Base-by-base conservation (phyloP, 35 echinoderm and acorn worm genomes). In the Anneissia japonica region DNA sequence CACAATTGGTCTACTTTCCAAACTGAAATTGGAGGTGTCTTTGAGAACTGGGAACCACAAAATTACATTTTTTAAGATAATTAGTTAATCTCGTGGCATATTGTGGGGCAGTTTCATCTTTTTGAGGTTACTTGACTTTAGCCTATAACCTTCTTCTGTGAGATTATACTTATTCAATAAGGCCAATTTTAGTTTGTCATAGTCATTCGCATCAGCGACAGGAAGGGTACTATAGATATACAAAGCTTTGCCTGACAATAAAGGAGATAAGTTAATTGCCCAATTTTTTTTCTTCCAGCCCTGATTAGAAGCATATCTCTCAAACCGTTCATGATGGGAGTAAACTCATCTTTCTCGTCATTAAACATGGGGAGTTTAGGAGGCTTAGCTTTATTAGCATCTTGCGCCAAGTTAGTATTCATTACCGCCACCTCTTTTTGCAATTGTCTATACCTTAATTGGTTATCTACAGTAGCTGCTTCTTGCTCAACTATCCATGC, bases 311-410 rank as follows among this genome's bases (percentile, higher is more conserved):
- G 80, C 86, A 34, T 84, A 89, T n/a, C 87, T 32, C 35, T 93
- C 81, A 85, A 93, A 93, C 40, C 81, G 38, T 0, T 33, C 29
- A 6, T 89, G 17, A 76, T 80, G 88, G 11, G 87, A n/a, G n/a
- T n/a, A 32, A 93, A 77, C 31, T 93, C 81, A 74, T 93, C 91
- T 46, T 78, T 79, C 0, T 43, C 77, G 7, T 93, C 91, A 35
- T 84, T 39, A 93, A 93, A 93, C 7, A 32, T 32, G 1, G 90
- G 79, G 13, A 83, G 46, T 88, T 92, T 92, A 6, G 77, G 77
- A 40, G 88, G 32, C 4, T 11, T 85, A 19, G 46, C 40, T 73
- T 90, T 83, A 43, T 6, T 14, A 4, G 4, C 40, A 43, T 43
- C 4, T 14, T 43, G 40, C 14, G 40, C 40, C 14, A 43, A 4